These are phyloP conservation scores for Myxocyprinus asiaticus DNA, from an alignment of 2,113 vertebrate species.

Conservation along the genomic window DNA sequence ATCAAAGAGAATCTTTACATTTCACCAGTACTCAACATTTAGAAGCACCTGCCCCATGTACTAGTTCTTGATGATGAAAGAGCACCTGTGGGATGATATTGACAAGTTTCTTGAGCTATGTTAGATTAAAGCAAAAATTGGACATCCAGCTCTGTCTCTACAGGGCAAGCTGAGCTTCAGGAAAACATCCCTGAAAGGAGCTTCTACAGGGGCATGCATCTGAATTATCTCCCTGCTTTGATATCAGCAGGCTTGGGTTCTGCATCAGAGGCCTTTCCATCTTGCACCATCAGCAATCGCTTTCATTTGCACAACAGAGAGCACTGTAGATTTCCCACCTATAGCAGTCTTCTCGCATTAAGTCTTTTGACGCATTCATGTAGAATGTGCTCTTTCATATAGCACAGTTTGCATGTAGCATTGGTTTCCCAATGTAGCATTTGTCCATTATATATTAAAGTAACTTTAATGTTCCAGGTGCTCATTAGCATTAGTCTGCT, in stretches of 20 bases:
- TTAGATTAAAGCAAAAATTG: conserved; percentile 32
- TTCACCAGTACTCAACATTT: background rate
- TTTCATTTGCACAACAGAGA: conserved; percentile 38
- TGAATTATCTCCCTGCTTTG: background rate
- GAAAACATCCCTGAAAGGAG: conserved; percentile 8
- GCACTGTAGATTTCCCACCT: conserved; percentile 6
- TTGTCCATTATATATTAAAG: conserved; percentile 34
- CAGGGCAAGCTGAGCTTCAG: background rate
- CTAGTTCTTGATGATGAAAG: conserved; percentile 20
- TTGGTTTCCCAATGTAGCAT: conserved; percentile 11
- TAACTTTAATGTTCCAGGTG: conserved; percentile 33
- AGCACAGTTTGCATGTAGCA: background rate
- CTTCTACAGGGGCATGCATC: conserved; percentile 9
- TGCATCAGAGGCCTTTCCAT: conserved; percentile 35
- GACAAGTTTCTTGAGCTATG: conserved; percentile 11
- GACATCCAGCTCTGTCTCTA: background rate
- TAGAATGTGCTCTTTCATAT: background rate
- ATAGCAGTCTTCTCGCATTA: background rate
- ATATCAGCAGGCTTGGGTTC: conserved; percentile 25
- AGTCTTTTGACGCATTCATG: conserved; percentile 19
- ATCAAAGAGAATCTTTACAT: background rate
- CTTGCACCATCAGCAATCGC: conserved; percentile 25
- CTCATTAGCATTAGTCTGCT: conserved; percentile 49
- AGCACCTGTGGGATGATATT: conserved; percentile 4
- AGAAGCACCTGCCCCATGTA: background rate